phyloP scores from a whole-genome alignment of 2,797 vertebrate genomes.

The Catharus ustulatus region DNA sequence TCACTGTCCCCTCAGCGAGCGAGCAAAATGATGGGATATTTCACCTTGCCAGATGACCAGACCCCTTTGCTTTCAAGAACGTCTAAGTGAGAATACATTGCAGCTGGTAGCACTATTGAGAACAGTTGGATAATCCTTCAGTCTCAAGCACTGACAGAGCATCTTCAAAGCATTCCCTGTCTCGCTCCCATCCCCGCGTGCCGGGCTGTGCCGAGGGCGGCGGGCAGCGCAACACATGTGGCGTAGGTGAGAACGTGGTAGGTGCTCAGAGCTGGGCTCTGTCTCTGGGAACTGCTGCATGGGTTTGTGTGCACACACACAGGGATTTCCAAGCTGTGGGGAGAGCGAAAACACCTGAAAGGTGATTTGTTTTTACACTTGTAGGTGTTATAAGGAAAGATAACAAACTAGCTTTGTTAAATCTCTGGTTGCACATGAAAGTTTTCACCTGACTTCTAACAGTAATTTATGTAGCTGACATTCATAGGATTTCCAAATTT shows the following conservation, averaged over 20 bases:
- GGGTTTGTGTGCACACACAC: neutral
- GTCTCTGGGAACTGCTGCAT: neutral
- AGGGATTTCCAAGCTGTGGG: neutral
- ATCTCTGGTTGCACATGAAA: neutral
- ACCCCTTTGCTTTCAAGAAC: constrained; percentile 32
- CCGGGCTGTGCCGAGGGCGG: neutral
- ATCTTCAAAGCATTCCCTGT: constrained; percentile 67
- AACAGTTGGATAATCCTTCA: constrained; percentile 68
- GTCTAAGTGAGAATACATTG: constrained; percentile 51
- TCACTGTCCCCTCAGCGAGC: neutral
- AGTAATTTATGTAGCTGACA: neutral
- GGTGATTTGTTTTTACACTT: neutral
- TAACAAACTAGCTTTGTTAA: neutral
- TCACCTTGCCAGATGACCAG: constrained; percentile 63
- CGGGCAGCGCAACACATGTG: constrained; percentile 33
- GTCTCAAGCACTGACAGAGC: constrained; percentile 10
- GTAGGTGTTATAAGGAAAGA: neutral
- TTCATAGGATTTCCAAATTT: neutral
- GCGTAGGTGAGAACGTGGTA: neutral
- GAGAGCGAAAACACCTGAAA: neutral
- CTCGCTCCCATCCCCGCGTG: constrained; percentile 25
- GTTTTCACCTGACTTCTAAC: neutral
- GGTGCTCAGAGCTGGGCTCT: neutral
- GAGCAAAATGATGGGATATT: constrained; percentile 34
- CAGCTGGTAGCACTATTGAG: constrained; percentile 62